Conservation (phyloP, 2,797 vertebrate species). For the Meda fulgida region DNA sequence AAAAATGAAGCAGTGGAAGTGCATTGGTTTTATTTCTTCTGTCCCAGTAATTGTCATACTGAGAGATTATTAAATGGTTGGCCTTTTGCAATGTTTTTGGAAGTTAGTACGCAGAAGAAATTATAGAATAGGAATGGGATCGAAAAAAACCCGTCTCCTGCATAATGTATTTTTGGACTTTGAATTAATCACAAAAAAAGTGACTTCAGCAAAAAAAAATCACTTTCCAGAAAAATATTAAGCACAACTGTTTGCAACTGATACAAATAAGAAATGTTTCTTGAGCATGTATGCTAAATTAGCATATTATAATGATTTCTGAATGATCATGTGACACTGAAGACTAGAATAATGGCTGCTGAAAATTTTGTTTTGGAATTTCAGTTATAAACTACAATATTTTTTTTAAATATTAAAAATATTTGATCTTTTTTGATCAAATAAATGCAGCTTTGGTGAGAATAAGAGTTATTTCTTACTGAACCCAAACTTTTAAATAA, state of each 20-base stretch:
- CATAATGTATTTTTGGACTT: background rate
- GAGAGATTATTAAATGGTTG: slow-evolving; percentile 3
- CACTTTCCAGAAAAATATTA: background rate
- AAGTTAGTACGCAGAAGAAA: background rate
- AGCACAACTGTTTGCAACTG: background rate
- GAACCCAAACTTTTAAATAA: background rate
- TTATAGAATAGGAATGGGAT: too few species aligned
- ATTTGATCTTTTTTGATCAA: background rate
- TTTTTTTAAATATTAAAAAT: background rate
- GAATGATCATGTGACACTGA: background rate
- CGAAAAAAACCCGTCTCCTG: rapidly evolving
- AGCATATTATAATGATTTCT: background rate
- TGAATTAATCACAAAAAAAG: background rate
- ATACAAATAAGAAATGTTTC: background rate
- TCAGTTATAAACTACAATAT: background rate
- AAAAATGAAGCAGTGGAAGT: background rate
- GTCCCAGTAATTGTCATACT: background rate
- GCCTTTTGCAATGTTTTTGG: background rate
- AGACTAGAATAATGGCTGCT: background rate
- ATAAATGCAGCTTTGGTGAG: too few species aligned
- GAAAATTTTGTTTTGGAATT: background rate
- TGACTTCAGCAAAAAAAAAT: too few species aligned
- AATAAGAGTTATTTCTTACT: background rate
- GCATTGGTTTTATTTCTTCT: slow-evolving; percentile 3
- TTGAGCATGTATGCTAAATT: background rate